These are phyloP conservation scores for Balaenoptera acutorostrata DNA, from an alignment of 2,113 vertebrate species.

Conservation along the genomic window DNA sequence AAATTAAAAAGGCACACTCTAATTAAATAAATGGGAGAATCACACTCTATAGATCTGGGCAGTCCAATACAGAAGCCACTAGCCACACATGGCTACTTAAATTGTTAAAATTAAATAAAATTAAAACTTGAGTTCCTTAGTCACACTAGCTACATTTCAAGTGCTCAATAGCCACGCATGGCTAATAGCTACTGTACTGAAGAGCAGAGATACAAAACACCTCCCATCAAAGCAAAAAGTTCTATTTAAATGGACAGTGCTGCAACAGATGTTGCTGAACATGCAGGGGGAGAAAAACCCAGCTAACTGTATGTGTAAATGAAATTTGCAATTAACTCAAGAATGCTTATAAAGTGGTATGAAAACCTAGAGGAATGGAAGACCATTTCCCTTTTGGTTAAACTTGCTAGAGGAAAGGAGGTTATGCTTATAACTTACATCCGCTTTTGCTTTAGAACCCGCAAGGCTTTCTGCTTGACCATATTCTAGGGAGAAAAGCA, in stretches of 20 bases:
- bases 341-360: neutral
- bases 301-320: neutral
- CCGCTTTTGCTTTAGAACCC: slow-evolving; percentile 97
- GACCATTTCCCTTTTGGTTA: neutral
- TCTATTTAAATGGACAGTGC: neutral
- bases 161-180: neutral
- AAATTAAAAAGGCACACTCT: neutral
- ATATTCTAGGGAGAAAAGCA: slow-evolving; percentile 88
- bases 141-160: slow-evolving; percentile 1
- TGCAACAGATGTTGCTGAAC: neutral
- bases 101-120: slow-evolving; percentile 26
- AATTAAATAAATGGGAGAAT: neutral
- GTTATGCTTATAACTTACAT: slow-evolving; percentile 87
- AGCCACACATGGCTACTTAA: neutral
- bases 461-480: slow-evolving; percentile 98
- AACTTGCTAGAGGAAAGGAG: slow-evolving; percentile 27
- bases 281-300: neutral
- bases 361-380: slow-evolving; percentile 18
- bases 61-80: neutral
- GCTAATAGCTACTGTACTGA: neutral
- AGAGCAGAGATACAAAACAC: neutral
- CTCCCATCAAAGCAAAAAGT: neutral
- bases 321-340: slow-evolving; percentile 1
- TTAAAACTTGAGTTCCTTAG: neutral
- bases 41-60: neutral